These are phyloP conservation scores for Tympanoctomys barrerae DNA, from an alignment of 2,797 vertebrate species.

Conservation along the genomic window DNA sequence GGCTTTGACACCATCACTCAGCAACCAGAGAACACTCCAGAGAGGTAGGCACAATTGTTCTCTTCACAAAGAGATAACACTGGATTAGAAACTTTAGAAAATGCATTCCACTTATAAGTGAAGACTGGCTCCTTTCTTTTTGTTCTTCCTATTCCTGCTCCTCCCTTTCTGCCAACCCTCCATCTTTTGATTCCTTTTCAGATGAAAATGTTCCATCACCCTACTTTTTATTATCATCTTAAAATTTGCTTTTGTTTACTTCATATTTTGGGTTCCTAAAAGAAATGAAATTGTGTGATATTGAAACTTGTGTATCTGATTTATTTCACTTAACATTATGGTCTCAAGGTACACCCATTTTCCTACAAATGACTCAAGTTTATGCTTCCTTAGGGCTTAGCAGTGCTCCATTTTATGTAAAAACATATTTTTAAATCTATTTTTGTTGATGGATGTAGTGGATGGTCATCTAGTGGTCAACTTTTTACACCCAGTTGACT, in stretches of 20 bases:
- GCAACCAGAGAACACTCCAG: not conserved
- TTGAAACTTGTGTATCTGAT: not conserved
- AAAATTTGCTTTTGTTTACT: not conserved
- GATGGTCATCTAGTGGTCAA: no score
- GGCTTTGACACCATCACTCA: not conserved
- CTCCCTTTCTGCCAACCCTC: not conserved
- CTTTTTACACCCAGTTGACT: no score
- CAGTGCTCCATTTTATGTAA: not conserved
- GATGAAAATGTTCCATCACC: not conserved
- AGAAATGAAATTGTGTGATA: not conserved
- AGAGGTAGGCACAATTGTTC: not conserved
- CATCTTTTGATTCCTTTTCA: not conserved
- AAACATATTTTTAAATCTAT: not conserved
- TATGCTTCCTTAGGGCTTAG: not conserved
- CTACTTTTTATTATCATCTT: not conserved
- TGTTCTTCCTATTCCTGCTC: not conserved
- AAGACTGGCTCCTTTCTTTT: not conserved
- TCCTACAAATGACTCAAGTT: not conserved
- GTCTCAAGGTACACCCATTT: not conserved
- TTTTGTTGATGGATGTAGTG: not conserved
- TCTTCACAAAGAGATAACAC: not conserved
- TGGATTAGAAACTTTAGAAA: not conserved
- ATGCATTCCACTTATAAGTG: not conserved
- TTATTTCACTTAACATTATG: not conserved
- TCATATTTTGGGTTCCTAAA: not conserved